Conservation (phyloP, 2,113 vertebrate genomes). For the Macquaria australasica region DNA sequence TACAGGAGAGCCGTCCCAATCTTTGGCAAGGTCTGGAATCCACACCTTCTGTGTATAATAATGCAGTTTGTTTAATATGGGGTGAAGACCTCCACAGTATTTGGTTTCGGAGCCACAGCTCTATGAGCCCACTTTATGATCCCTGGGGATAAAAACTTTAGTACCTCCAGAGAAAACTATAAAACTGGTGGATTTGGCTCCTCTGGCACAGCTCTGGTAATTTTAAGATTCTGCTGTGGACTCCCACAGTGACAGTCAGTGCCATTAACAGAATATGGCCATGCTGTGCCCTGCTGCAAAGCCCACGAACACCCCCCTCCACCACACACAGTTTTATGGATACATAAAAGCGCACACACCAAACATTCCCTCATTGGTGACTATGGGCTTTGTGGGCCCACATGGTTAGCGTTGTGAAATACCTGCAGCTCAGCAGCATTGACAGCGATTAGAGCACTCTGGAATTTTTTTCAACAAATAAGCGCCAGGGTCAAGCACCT, state of each 20-base stretch:
- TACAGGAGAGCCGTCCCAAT: constrained; percentile 41
- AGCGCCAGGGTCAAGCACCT: constrained; percentile 30
- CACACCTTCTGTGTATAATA: constrained; percentile 42
- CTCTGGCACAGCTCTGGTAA: constrained; percentile 34
- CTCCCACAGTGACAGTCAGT: constrained; percentile 43
- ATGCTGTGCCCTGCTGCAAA: constrained; percentile 62
- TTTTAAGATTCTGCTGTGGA: constrained; percentile 56
- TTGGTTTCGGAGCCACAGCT: constrained; percentile 28
- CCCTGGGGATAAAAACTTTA: constrained; percentile 51
- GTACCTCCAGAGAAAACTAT: constrained; percentile 63
- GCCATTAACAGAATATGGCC: constrained; percentile 63
- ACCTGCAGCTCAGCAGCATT: constrained; percentile 37
- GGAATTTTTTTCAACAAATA: constrained; percentile 56
- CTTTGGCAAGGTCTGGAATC: constrained; percentile 29
- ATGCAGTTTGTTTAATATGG: constrained; percentile 47
- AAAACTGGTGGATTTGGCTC: constrained; percentile 43
- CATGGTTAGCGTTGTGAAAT: constrained; percentile 51
- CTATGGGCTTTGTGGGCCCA: constrained; percentile 37
- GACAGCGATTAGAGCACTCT: constrained; percentile 46
- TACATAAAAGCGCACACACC: constrained; percentile 33
- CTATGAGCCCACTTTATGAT: constrained; percentile 52
- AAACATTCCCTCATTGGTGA: constrained; percentile 30
- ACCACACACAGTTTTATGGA: constrained; percentile 50
- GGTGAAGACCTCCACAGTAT: constrained; percentile 25
- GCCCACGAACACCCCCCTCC: constrained; percentile 19